These are phyloP conservation scores for Xylocampa areola DNA, from an alignment of 2,888 invertebrate genomes.

Conservation along the genomic window DNA sequence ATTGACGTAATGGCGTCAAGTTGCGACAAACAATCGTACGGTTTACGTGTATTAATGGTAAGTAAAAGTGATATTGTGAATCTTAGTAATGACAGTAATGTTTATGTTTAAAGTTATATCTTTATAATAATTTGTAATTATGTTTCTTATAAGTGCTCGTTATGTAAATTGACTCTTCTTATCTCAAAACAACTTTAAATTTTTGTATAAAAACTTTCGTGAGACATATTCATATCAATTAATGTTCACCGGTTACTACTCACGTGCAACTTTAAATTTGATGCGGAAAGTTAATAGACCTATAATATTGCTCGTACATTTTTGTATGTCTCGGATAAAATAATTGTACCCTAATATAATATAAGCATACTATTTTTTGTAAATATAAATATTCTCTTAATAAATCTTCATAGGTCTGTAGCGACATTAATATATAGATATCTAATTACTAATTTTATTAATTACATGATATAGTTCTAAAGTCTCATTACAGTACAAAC, in stretches of 20 bases:
- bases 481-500: slow-evolving; percentile 16
- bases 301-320: no score
- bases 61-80: slow-evolving; percentile 50
- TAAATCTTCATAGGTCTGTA: not conserved
- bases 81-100: slow-evolving; percentile 31
- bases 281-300: no score
- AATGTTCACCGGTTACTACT: no score
- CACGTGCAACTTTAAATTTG: no score
- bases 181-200: no score
- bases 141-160: no score
- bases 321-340: no score
- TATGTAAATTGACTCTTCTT: no score
- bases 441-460: not conserved
- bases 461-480: not conserved
- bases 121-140: slow-evolving; percentile 28
- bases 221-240: no score
- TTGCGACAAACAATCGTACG: slow-evolving; percentile 27
- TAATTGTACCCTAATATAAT: no score
- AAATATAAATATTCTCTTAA: no score
- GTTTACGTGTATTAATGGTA: slow-evolving; percentile 20
- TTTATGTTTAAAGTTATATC: slow-evolving; percentile 22
- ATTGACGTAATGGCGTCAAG: not conserved
- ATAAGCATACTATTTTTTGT: not conserved
- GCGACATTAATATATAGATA: not conserved
- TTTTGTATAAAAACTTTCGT: no score